Evolutionary conservation across 1,140 invertebrate species (phyloP).

Genomic region (Hylaeus volcanicus): DNA sequence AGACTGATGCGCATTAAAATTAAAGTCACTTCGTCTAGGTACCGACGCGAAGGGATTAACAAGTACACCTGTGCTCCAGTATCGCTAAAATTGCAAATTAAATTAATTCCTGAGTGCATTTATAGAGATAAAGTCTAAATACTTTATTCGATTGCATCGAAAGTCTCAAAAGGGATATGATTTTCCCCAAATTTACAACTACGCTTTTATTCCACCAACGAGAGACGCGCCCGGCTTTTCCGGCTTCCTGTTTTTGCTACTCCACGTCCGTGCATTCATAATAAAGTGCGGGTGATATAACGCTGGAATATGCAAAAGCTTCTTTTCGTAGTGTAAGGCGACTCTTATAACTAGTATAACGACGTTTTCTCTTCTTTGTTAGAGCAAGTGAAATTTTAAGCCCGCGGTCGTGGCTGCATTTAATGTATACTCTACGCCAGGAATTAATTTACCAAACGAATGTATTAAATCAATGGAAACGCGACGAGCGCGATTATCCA

Average conservation of each 20-base stretch:
- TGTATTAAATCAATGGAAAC: background rate
- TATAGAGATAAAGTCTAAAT: conserved; percentile 32
- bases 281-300: conserved; percentile 64
- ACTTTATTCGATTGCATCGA: conserved; percentile 54
- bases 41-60: too few relatives aligned
- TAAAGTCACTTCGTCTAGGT: too few relatives aligned
- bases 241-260: conserved; percentile 64
- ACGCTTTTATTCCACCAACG: conserved; percentile 59
- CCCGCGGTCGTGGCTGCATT: background rate
- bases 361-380: conserved; percentile 13
- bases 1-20: too few relatives aligned
- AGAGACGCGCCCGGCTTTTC: conserved; percentile 56
- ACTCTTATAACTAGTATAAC: conserved; percentile 66
- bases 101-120: background rate
- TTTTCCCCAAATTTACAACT: conserved; percentile 60
- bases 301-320: conserved; percentile 68
- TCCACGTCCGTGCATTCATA: conserved; percentile 56
- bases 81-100: too few relatives aligned
- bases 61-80: too few relatives aligned
- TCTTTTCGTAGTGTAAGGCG: conserved; percentile 57
- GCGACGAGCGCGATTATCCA: background rate
- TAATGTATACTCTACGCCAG: background rate
- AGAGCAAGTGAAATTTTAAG: background rate
- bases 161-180: conserved; percentile 40
- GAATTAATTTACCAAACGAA: background rate